Percentiles rank a stretch among this genome's conserved stretches.
Evolutionary conservation across 30 jellyfish, hydroid and myxozoan genomes (phyloP).

Genomic region (Aurelia coerulea): DNA sequence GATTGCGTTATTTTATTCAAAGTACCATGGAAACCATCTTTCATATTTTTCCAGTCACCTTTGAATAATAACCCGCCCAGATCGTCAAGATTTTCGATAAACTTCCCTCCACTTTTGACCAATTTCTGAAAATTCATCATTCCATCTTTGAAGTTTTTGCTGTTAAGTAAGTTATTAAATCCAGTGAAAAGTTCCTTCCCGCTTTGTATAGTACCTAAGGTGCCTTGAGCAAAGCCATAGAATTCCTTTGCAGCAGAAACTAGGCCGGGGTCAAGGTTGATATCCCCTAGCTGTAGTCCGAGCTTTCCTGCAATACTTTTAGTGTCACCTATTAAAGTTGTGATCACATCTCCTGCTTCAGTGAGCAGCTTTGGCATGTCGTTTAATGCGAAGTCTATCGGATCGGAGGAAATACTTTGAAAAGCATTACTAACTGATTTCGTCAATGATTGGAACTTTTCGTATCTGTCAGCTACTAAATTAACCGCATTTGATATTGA

Average conservation of each 20-base stretch:
- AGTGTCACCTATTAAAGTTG: slow-evolving; percentile 61
- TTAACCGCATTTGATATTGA: slow-evolving; percentile 76
- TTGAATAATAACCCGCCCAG: slow-evolving; percentile 74
- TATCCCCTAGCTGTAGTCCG: slow-evolving; percentile 74
- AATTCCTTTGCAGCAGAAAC: slow-evolving; percentile 86
- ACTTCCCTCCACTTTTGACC: slow-evolving; percentile 65
- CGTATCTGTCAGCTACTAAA: slow-evolving; percentile 86
- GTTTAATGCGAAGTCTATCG: slow-evolving; percentile 83
- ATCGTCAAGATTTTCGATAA: slow-evolving; percentile 76
- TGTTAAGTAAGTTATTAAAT: slow-evolving; percentile 69
- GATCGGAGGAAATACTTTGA: slow-evolving; percentile 80
- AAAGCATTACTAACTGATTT: slow-evolving; percentile 83
- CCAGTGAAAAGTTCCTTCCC: slow-evolving; percentile 75
- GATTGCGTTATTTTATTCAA: slow-evolving; percentile 67
- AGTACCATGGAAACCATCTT: slow-evolving; percentile 64
- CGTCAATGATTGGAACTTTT: slow-evolving; percentile 78
- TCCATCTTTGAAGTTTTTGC: slow-evolving; percentile 82
- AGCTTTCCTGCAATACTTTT: slow-evolving; percentile 69
- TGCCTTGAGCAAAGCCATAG: slow-evolving; percentile 72
- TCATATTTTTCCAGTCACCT: slow-evolving; percentile 83
- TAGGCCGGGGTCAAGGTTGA: slow-evolving; percentile 71
- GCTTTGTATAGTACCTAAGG: slow-evolving; percentile 82
- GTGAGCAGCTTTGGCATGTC: slow-evolving; percentile 84
- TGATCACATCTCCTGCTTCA: slow-evolving; percentile 68
- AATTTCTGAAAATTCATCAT: slow-evolving; percentile 79